Percentiles rank a stretch among this genome's conserved stretches.
These are phyloP conservation scores for Glaucidium brasilianum DNA, from an alignment of 2,113 vertebrate genomes.

Conservation along the genomic window DNA sequence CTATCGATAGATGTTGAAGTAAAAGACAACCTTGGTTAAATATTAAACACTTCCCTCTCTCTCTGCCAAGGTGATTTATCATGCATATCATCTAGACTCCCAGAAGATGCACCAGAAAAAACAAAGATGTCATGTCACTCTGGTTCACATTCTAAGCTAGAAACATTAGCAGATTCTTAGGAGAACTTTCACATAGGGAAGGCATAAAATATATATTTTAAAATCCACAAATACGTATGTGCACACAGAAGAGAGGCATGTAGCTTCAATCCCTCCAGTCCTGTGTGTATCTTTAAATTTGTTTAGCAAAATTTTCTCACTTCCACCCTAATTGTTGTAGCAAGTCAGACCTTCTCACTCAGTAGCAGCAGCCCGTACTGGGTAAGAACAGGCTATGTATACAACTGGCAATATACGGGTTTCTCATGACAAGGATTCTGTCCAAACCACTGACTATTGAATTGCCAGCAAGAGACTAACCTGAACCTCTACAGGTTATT, in stretches of 20 bases:
- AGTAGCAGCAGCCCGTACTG: background rate
- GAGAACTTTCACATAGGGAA: background rate
- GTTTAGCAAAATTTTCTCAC: background rate
- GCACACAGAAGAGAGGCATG: background rate
- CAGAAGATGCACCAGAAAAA: background rate
- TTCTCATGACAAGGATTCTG: background rate
- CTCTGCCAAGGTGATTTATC: conserved; percentile 35
- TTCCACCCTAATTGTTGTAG: background rate
- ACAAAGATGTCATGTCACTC: background rate
- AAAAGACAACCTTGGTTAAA: conserved; percentile 52
- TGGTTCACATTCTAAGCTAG: background rate
- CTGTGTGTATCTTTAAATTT: background rate
- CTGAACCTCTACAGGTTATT: background rate
- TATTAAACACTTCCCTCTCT: conserved; percentile 38
- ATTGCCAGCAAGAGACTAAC: background rate
- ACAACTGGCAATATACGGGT: background rate
- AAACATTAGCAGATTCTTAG: background rate
- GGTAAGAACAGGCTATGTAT: background rate
- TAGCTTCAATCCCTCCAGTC: background rate
- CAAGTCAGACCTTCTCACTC: background rate
- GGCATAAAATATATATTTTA: background rate
- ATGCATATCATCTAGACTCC: background rate
- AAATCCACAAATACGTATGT: background rate
- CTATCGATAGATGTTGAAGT: background rate
- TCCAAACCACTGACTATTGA: background rate